Percentiles rank a stretch among this genome's conserved stretches.
These are phyloP conservation scores for Tillus elongatus DNA, from an alignment of 2,888 invertebrate species.

Conservation along the genomic window DNA sequence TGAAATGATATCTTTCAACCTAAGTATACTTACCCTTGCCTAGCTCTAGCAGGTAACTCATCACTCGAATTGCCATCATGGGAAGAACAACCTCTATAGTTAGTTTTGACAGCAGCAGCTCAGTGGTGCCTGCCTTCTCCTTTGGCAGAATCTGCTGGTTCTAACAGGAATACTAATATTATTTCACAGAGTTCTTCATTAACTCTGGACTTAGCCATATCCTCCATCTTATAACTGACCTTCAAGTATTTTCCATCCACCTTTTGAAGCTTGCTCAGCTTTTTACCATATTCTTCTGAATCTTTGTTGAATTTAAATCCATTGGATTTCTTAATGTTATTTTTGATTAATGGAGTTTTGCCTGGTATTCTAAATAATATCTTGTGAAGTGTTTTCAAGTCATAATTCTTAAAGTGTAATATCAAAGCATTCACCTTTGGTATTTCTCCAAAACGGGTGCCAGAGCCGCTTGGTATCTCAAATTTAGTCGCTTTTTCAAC, in stretches of 20 bases:
- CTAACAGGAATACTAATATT: conserved; percentile 53
- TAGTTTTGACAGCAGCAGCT: conserved; percentile 55
- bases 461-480: conserved; percentile 51
- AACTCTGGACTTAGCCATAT: conserved; percentile 59
- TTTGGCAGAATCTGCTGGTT: conserved; percentile 52
- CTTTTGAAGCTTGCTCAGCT: conserved; percentile 52
- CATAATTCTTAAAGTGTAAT: conserved; percentile 56
- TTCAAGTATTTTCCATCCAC: conserved; percentile 57
- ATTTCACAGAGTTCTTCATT: conserved; percentile 51
- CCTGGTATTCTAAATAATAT: conserved; percentile 52
- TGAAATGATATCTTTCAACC: conserved; percentile 42
- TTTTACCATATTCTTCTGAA: conserved; percentile 65
- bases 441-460: conserved; percentile 58
- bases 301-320: conserved; percentile 72
- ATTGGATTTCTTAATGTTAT: conserved; percentile 70
- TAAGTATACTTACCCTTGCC: conserved; percentile 37
- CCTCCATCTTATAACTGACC: conserved; percentile 63
- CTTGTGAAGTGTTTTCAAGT: conserved; percentile 59
- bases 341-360: conserved; percentile 56
- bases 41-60: conserved; percentile 34
- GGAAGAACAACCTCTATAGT: conserved; percentile 45
- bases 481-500: too few relatives aligned
- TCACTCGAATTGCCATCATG: conserved; percentile 42
- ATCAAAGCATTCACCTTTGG: conserved; percentile 56
- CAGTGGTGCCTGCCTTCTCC: conserved; percentile 53